These are phyloP conservation scores for Daphoenositta chrysoptera DNA, from an alignment of 2,113 vertebrate species.

Conservation along the genomic window DNA sequence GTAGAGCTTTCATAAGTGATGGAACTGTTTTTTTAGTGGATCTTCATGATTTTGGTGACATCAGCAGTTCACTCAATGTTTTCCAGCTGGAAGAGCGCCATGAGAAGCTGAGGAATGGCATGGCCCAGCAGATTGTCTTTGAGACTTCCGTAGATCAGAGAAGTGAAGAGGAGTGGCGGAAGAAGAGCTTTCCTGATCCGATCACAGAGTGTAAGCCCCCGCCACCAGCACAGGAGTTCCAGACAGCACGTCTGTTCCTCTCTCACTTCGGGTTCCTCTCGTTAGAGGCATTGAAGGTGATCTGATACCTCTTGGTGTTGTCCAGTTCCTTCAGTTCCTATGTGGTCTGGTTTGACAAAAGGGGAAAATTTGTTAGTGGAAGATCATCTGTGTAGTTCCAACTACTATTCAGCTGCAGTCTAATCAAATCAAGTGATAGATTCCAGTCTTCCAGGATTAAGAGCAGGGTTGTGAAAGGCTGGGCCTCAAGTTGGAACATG, in stretches of 20 bases:
- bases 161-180: conserved; percentile 83
- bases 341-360: not conserved
- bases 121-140: conserved; percentile 90
- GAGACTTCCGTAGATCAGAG: conserved; percentile 84
- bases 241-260: conserved; percentile 93
- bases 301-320: not conserved
- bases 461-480: not conserved
- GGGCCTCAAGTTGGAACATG: not conserved
- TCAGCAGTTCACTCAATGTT: not conserved
- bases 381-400: not conserved
- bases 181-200: conserved; percentile 87
- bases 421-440: not conserved
- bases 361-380: not conserved
- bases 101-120: conserved; percentile 85
- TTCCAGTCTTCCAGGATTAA: not conserved
- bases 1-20: not conserved
- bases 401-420: not conserved
- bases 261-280: conserved; percentile 96
- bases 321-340: not conserved
- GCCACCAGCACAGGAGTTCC: conserved; percentile 89
- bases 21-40: not conserved
- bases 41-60: not conserved
- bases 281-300: conserved; percentile 92
- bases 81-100: conserved; percentile 89
- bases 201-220: conserved; percentile 89